phyloP scores from a whole-genome alignment of 2,797 vertebrate genomes.

The Erpetoichthys calabaricus region DNA sequence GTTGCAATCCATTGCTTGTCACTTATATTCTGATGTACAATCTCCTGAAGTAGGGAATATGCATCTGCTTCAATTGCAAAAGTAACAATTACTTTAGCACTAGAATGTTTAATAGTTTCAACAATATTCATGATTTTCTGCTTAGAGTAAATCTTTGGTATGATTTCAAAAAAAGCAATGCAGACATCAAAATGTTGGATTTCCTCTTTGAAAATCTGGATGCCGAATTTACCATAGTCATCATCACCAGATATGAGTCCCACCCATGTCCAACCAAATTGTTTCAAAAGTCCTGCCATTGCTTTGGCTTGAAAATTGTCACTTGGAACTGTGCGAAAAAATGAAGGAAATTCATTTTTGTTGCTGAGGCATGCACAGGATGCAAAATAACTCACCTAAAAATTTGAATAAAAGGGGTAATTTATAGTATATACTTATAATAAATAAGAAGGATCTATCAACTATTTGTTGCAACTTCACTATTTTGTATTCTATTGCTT shows the following conservation, averaged over 20 bases:
- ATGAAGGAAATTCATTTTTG: conserved; percentile 24
- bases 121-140: conserved; percentile 20
- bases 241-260: conserved; percentile 30
- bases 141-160: conserved; percentile 25
- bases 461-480: too few relatives aligned
- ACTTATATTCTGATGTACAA: conserved; percentile 28
- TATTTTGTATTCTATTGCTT: too few relatives aligned
- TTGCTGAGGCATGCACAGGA: conserved; percentile 36
- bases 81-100: conserved; percentile 26
- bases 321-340: conserved; percentile 29
- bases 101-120: conserved; percentile 26
- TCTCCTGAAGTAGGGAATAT: conserved; percentile 24
- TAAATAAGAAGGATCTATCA: too few relatives aligned
- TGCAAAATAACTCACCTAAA: conserved; percentile 32
- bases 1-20: conserved; percentile 37
- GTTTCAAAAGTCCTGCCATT: conserved; percentile 22
- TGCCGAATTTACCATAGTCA: conserved; percentile 32
- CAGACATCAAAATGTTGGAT: conserved; percentile 25
- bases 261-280: conserved; percentile 31
- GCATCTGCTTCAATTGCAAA: conserved; percentile 27
- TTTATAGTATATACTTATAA: too few relatives aligned
- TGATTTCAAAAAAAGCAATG: conserved; percentile 27
- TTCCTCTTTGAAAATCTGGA: conserved; percentile 27
- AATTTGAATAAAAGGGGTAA: neutral
- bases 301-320: conserved; percentile 29